Conservation (phyloP, 2,797 vertebrate genomes). For the Pseudochaenichthys georgianus region DNA sequence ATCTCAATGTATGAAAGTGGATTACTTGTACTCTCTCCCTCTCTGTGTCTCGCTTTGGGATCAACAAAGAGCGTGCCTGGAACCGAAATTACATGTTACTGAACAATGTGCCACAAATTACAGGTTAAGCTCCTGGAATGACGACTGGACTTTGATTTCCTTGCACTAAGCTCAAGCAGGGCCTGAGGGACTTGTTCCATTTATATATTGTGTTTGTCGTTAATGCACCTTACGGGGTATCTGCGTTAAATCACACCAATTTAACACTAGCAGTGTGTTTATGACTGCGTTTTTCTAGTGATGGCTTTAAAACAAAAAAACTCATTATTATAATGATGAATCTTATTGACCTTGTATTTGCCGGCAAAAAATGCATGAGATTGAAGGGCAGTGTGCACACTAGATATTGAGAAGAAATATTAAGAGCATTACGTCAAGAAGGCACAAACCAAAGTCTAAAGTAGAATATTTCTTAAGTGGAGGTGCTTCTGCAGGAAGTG, state of each 20-base stretch:
- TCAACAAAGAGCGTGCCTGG: slow-evolving; percentile 53
- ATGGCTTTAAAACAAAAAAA: no score
- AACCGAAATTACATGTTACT: slow-evolving; percentile 68
- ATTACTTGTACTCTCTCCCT: slow-evolving; percentile 20
- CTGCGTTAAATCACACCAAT: slow-evolving; percentile 6
- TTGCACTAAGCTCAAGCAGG: slow-evolving; percentile 36
- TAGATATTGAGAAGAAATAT: no score
- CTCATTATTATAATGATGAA: no score
- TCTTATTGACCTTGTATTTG: no score
- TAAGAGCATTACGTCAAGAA: no score
- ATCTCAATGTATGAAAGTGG: slow-evolving; percentile 13
- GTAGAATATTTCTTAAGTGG: no score
- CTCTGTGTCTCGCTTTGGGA: slow-evolving; percentile 22
- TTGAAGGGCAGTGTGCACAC: no score
- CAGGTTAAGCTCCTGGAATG: slow-evolving; percentile 65
- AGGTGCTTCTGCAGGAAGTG: no score
- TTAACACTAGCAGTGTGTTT: not conserved
- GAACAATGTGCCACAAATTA: slow-evolving; percentile 73
- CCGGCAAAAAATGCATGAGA: no score
- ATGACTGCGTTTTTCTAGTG: not conserved
- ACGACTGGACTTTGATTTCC: slow-evolving; percentile 59
- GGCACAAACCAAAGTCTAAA: no score
- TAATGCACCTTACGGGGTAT: slow-evolving; percentile 17
- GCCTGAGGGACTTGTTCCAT: slow-evolving; percentile 41
- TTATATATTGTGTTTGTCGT: slow-evolving; percentile 50